Percentiles rank a stretch among this genome's conserved stretches.
Evolutionary conservation across 1,140 invertebrate species (phyloP).

Genomic region (Drosophila ogumai): DNA sequence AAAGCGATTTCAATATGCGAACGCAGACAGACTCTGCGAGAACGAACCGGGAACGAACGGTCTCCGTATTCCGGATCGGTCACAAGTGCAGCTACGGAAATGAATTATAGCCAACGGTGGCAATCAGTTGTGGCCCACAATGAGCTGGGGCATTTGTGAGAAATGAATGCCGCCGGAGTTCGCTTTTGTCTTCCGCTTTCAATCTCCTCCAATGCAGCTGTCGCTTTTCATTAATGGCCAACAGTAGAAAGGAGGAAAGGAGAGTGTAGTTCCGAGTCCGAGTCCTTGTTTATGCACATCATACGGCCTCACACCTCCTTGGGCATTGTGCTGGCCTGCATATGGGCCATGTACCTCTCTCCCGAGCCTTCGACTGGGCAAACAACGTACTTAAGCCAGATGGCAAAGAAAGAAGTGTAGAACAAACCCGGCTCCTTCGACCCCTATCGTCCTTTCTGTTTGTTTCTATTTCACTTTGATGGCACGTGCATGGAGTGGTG

Average conservation of each 20-base stretch:
- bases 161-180: conserved; percentile 46
- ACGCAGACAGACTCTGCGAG: not conserved
- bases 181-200: conserved; percentile 44
- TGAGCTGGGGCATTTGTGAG: conserved; percentile 45
- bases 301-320: conserved; percentile 18
- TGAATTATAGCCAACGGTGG: conserved; percentile 46
- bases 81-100: conserved; percentile 42
- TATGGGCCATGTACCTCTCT: not conserved
- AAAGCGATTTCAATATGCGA: conserved; percentile 48
- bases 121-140: conserved; percentile 46
- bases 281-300: conserved; percentile 35
- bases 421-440: conserved; percentile 16
- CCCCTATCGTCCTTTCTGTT: conserved; percentile 13
- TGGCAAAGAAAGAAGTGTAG: conserved; percentile 29
- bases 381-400: conserved; percentile 48
- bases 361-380: conserved; percentile 4
- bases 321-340: conserved; percentile 13
- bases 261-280: not conserved
- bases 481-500: conserved; percentile 41
- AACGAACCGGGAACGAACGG: not conserved
- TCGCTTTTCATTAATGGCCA: conserved; percentile 51
- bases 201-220: conserved; percentile 53
- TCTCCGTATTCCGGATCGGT: conserved; percentile 14
- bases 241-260: not conserved
- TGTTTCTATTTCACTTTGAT: conserved; percentile 37